These are phyloP conservation scores for Pangasius macronema DNA, from an alignment of 2,797 vertebrate genomes.

Conservation along the genomic window DNA sequence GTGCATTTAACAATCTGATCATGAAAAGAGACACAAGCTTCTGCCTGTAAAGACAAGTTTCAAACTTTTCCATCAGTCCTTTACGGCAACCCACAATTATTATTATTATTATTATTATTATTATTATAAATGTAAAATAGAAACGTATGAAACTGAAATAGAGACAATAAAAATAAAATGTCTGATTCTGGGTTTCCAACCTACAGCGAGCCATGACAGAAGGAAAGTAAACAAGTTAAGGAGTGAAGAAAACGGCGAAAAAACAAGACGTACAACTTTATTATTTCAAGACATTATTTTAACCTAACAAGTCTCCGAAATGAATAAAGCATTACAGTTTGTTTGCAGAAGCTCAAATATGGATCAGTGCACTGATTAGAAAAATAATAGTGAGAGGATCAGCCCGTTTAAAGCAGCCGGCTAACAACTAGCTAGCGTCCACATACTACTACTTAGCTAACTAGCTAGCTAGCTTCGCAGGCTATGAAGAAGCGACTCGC, in stretches of 20 bases:
- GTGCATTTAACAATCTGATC: background rate
- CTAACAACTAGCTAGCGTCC: conserved; percentile 31
- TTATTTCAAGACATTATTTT: background rate
- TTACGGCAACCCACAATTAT: background rate
- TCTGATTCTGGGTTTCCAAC: background rate
- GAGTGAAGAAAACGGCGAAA: background rate
- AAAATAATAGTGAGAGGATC: background rate
- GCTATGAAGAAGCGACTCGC: background rate
- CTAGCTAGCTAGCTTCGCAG: conserved; percentile 35
- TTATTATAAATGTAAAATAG: background rate
- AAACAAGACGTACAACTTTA: background rate
- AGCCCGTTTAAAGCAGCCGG: conserved; percentile 19
- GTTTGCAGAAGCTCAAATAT: background rate
- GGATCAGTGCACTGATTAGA: background rate
- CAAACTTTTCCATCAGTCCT: background rate
- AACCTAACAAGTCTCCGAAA: background rate
- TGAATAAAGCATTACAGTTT: no score
- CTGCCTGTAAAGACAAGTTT: background rate
- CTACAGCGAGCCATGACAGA: conserved; percentile 7
- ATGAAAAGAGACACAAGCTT: background rate
- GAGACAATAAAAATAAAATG: background rate
- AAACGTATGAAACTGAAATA: background rate
- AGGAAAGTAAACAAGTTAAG: conserved; percentile 28
- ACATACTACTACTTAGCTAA: conserved; percentile 35
- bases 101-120: no score